Percentiles rank a stretch among this genome's conserved stretches.
Conservation (phyloP, 2,113 vertebrate genomes). For the Calypte anna region DNA sequence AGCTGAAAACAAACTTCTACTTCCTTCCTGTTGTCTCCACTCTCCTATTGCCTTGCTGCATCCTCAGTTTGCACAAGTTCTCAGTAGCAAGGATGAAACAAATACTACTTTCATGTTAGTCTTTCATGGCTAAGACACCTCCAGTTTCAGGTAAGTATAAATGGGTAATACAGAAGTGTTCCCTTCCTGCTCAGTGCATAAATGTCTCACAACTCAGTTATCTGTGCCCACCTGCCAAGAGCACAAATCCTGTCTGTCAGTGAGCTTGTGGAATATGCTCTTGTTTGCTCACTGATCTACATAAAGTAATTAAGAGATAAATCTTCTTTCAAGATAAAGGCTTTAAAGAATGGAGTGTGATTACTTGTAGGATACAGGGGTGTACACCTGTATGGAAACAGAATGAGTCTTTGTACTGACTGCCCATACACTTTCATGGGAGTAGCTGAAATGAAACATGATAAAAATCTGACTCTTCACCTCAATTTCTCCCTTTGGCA, state of each 20-base stretch:
- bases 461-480: constrained; percentile 67
- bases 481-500: constrained; percentile 17
- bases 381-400: neutral
- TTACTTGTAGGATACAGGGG: neutral
- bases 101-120: neutral
- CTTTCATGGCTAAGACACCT: neutral
- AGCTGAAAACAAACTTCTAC: neutral
- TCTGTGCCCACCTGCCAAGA: neutral
- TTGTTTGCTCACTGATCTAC: neutral
- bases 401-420: neutral
- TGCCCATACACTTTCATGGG: constrained; percentile 15
- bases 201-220: fast-evolving
- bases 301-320: neutral
- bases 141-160: neutral
- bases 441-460: constrained; percentile 57
- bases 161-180: neutral
- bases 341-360: neutral
- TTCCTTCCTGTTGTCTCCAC: neutral
- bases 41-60: neutral
- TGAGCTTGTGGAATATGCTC: neutral
- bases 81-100: neutral
- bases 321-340: neutral
- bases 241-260: neutral
- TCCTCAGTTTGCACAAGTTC: fast-evolving
- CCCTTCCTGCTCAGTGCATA: neutral